A percentile compares a stretch with the other conserved stretches of the same genome.
Evolutionary conservation across 2,797 vertebrate genomes (phyloP).

Genomic region (Eospalax fontanierii): DNA sequence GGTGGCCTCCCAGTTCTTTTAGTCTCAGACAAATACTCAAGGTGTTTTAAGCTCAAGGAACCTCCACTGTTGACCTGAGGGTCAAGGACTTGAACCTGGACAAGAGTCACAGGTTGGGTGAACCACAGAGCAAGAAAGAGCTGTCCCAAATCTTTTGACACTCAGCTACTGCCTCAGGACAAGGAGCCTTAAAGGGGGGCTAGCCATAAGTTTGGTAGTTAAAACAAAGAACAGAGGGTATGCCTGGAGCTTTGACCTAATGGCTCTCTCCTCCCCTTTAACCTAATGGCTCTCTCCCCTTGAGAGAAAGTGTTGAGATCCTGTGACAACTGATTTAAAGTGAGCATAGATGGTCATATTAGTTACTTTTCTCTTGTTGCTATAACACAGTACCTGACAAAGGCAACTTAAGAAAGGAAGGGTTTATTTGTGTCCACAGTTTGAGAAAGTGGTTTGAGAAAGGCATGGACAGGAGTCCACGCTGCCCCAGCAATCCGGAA

Average conservation of each 20-base stretch:
- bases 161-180: constrained; percentile 47
- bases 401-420: neutral
- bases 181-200: constrained; percentile 85
- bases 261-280: constrained; percentile 70
- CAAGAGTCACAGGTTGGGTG: neutral
- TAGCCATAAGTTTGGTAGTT: constrained; percentile 75
- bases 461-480: neutral
- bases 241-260: constrained; percentile 77
- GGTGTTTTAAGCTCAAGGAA: neutral
- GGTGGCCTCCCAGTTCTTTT: neutral
- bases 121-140: constrained; percentile 40
- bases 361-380: neutral
- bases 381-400: neutral
- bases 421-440: neutral
- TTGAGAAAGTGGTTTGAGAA: neutral
- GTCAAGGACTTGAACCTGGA: neutral
- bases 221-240: constrained; percentile 79
- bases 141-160: constrained; percentile 16
- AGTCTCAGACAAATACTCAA: neutral
- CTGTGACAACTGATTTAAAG: constrained; percentile 71
- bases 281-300: too few species aligned
- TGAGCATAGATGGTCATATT: neutral
- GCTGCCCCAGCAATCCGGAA: neutral
- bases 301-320: constrained; percentile 68
- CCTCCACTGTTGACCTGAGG: neutral